Evolutionary conservation across 1,140 invertebrate genomes (phyloP).

Genomic region (Druon quercuslanigerum): DNA sequence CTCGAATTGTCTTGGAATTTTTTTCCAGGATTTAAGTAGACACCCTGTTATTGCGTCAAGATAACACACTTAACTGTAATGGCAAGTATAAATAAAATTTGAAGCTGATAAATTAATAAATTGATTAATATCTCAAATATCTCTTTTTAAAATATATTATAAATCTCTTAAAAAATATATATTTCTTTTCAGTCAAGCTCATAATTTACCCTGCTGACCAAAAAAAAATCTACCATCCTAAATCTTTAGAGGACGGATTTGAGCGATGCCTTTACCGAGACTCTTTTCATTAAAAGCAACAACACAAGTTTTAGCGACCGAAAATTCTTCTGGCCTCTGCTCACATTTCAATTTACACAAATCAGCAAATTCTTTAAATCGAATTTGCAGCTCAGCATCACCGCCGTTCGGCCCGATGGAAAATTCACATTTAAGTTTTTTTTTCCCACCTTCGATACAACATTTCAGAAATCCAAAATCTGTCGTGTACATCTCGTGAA

Average conservation of each 20-base stretch:
- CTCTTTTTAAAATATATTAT: too few species aligned
- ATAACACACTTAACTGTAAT: too few species aligned
- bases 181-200: not conserved
- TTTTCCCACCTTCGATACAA: constrained; percentile 80
- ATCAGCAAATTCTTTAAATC: constrained; percentile 77
- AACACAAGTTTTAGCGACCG: constrained; percentile 56
- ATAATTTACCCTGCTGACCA: constrained; percentile 29
- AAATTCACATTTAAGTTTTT: constrained; percentile 80
- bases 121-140: too few species aligned
- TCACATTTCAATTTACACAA: constrained; percentile 35
- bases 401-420: constrained; percentile 84
- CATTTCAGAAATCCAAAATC: constrained; percentile 85
- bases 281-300: constrained; percentile 42
- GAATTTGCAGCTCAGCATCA: constrained; percentile 80
- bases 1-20: too few species aligned
- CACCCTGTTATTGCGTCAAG: too few species aligned
- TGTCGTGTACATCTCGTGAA: constrained; percentile 81
- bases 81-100: too few species aligned
- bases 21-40: too few species aligned
- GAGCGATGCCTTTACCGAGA: constrained; percentile 37
- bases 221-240: not conserved
- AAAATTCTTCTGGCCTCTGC: constrained; percentile 14
- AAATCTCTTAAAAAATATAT: not conserved
- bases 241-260: constrained; percentile 42
- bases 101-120: too few species aligned